Base-by-base conservation (phyloP, 2,113 vertebrate genomes). In the Lethenteron reissneri region DNA sequence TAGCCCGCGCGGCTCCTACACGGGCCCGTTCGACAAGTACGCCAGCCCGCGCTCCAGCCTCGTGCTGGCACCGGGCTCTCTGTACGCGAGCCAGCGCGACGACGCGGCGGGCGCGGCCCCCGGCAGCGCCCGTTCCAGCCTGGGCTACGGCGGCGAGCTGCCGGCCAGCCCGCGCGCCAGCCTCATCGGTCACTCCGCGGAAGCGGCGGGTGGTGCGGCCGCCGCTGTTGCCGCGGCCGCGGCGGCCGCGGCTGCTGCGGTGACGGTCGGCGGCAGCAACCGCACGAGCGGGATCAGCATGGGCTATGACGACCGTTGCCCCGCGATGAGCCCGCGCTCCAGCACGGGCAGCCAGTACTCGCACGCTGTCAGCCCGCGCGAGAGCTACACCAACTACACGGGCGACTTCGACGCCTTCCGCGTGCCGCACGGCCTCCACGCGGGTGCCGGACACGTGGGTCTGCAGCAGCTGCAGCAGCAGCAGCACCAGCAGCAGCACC, bases 221-320 rank as follows among this genome's bases (percentile, higher is more conserved):
- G 86, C 85, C 5, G 56, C 41, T 41, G 41, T 41, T 41, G 41
- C 41, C 41, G 41, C 41, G n/a, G n/a, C n/a, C n/a, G n/a, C n/a
- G 88, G 89, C 80, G 84, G 86, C 77, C 83, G 84, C 77, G 87
- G 86, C 79, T 85, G 87, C 75, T 76, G 78, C 58, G 81, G 87
- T 78, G 75, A 87, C 82, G 77, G 86, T 85, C 9, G 56, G 59
- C 21, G 86, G 88, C 83, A 95, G 89, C 81, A 86, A 88, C 78
- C 88, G 92, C 70, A 94, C 92, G 77, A 97, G 92, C 78, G 91
- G 90, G 75, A 91, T 95, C 82, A 97, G 92, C 80, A 85, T 95
- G 85, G 92, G 92, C 75, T 97, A 89, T 80, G 92, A 94, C 82
- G 89, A 91, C 78, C 82, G 90, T 75, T 90, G 92, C 81, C n/a